These are phyloP conservation scores for Anableps anableps DNA, from an alignment of 2,797 vertebrate genomes.

Conservation along the genomic window DNA sequence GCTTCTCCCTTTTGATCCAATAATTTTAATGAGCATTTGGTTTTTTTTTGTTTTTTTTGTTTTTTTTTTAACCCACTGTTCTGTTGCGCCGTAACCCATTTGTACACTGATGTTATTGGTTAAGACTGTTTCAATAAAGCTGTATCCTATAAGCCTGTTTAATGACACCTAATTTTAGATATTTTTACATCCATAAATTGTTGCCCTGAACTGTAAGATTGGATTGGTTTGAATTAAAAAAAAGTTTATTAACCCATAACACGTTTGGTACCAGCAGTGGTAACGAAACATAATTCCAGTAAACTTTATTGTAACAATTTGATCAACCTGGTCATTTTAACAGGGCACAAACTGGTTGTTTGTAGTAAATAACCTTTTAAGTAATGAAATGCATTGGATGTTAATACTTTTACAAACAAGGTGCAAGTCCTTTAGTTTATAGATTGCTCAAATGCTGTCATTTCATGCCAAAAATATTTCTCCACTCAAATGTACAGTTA, in stretches of 20 bases:
- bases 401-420: no score
- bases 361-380: no score
- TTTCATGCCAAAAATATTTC: background rate
- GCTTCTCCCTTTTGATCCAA: slow-evolving; percentile 54
- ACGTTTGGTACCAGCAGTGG: no score
- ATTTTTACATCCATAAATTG: background rate
- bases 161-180: slow-evolving; percentile 36
- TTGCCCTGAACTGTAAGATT: background rate
- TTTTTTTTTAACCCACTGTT: slow-evolving; percentile 54
- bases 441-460: no score
- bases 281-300: no score
- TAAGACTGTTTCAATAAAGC: slow-evolving; percentile 89
- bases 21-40: slow-evolving; percentile 60
- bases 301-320: no score
- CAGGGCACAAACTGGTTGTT: no score
- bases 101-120: slow-evolving; percentile 85
- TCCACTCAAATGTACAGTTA: no score
- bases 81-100: slow-evolving; percentile 70
- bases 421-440: no score
- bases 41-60: slow-evolving; percentile 34
- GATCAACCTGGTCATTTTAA: no score
- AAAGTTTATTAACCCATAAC: no score
- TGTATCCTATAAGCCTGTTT: slow-evolving; percentile 83
- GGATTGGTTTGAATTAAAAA: background rate
- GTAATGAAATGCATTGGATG: no score